Percentiles rank a stretch among this genome's conserved stretches.
phyloP scores from a whole-genome alignment of 2,113 vertebrate species.

The Coturnix japonica region DNA sequence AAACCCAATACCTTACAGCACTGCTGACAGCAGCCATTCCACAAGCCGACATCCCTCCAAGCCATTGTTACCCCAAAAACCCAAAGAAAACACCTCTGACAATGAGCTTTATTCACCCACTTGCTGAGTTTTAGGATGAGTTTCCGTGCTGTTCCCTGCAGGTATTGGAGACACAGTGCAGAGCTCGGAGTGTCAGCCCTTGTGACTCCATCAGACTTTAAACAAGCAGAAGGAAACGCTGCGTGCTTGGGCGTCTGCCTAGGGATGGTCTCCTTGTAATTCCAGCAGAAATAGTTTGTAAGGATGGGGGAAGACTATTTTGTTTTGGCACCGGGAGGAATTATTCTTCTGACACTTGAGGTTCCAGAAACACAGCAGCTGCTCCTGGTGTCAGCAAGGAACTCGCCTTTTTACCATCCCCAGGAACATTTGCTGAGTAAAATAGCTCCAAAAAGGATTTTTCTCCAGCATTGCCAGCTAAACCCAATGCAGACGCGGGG shows the following conservation, averaged over 20 bases:
- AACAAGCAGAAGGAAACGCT: background rate
- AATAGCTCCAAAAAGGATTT: background rate
- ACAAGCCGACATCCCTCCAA: background rate
- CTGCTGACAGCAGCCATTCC: background rate
- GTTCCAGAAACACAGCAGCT: conserved; percentile 20
- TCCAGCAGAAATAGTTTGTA: background rate
- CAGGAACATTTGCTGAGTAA: background rate
- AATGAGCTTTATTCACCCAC: background rate
- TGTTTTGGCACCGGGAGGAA: background rate
- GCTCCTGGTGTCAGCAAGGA: background rate
- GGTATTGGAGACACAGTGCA: background rate
- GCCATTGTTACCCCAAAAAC: background rate
- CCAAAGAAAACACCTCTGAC: background rate
- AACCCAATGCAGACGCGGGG: fast-evolving
- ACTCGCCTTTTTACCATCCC: background rate
- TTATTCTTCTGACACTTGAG: background rate
- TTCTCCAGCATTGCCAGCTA: background rate
- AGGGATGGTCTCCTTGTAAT: background rate
- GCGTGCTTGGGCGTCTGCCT: background rate
- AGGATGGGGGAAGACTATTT: background rate
- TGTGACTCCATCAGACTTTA: background rate
- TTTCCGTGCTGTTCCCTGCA: background rate
- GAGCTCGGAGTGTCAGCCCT: background rate
- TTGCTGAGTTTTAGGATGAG: background rate
- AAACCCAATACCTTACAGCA: background rate